Base-by-base conservation (phyloP, 2,797 vertebrate genomes). In the Aeoliscus strigatus region DNA sequence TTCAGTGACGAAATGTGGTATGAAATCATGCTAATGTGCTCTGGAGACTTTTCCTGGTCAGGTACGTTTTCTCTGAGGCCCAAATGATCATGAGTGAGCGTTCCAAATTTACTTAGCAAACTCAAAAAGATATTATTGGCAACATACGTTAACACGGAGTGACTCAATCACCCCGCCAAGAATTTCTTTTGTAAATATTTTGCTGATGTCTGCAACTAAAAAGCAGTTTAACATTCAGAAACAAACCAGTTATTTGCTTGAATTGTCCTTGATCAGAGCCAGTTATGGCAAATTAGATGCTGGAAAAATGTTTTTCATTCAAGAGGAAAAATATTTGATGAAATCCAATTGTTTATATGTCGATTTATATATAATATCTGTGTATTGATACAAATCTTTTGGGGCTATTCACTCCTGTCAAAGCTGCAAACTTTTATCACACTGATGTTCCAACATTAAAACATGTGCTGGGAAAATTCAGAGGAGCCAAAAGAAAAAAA, bases 231-330 rank as follows among this genome's bases (percentile, higher is more conserved):
- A 70, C 27, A 60, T 71, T 77, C 67, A 66, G 71, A 75, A 77
- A 75, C 23, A 0, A 80, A 83, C 79, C 69, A 67, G 45, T 80
- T 70, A 63, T 85, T 75, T 77, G 61, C 70, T 75, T 66, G 52
- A 80, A 72, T 83, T 77, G 75, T 72, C 60, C 34, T 28, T 75
- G 80, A 86, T 77, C 72, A 66, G 51, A 77, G 53, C 69, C 81
- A 85, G 80, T 78, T 71, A 78, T 34, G 58, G 39, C 42, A 66
- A 75, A 79, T 82, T 65, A 79, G 51, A 72, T 56, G 42, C 54
- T 50, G 53, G 60, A 63, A 63, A 57, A 75, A 66, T 60, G 41
- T 69, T 79, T 71, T 29, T 57, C 48, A 42, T 70, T 66, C 36
- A 58, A 66, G 55, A n/a, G n/a, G n/a, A n/a, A n/a, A n/a, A n/a